Evolutionary conservation across 53 echinoderm and acorn worm species (phyloP), one percentile per base, ranked within the genome.

Genomic region (Luidia sarsii): DNA sequence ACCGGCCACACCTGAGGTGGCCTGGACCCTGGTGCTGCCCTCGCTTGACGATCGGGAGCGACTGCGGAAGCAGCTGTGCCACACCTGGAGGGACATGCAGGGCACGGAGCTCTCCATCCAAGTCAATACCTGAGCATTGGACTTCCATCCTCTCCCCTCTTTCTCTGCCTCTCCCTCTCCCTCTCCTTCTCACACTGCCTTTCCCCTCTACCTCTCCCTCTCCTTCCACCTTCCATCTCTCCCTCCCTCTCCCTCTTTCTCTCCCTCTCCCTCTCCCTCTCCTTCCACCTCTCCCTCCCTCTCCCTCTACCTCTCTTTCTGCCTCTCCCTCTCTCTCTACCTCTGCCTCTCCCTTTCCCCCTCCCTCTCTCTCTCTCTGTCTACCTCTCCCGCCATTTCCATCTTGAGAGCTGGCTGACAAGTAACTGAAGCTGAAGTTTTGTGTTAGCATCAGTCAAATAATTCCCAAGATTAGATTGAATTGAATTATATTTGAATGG

Each of bases 271-370:
- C 90, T 87, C 80, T 94, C 90, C 71, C 87, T 90, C 30, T 73
- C 80, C 61, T 92, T 92, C 84, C 89, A 89, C 41, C 91, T 89
- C 68, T 91, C 89, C 75, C 87, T 89, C 34, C 88, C 88, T 64
- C 88, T 92, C 59, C 87, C 87, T 52, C 90, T 87, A 62, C 93
- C 93, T 63, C 95, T 92, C 68, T 95, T 95, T n/a, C n/a, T n/a
- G n/a, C n/a, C 92, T 97, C 94, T 34, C 93, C 97, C 57, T 97
- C 93, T 0, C 92, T 89, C 45, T 97, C 97, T 65, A 93, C 97
- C 48, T 97, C 97, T 11, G 91, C 97, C 20, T 80, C 91, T 5
- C 97, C 97, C 50, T n/a, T n/a, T 93, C 90, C 1, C 91, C 97
- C 27, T 90, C 89, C 65, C 91, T 97, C 57, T 93, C 97, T 34